Percentiles rank a stretch among this genome's conserved stretches.
These are phyloP conservation scores for Fragum whitleyi DNA, from an alignment of 2,888 invertebrate species.

Conservation along the genomic window DNA sequence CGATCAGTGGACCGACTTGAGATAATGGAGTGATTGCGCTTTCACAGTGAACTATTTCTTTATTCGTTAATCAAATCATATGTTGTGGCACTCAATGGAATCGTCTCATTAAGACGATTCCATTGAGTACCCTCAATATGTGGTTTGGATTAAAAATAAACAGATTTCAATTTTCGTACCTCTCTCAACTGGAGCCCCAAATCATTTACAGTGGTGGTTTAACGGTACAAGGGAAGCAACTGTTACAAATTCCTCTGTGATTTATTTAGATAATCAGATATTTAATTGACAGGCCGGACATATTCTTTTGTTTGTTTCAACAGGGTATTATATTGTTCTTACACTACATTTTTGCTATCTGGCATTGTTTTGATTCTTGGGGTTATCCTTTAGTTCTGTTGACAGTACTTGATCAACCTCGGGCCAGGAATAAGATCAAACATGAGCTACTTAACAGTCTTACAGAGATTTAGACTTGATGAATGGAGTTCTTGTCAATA, in stretches of 20 bases:
- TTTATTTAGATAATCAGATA: conserved; percentile 25
- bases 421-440: too few relatives aligned
- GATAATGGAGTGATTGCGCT: background rate
- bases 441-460: too few relatives aligned
- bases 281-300: conserved; percentile 22
- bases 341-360: conserved; percentile 5
- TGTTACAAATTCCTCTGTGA: conserved; percentile 34
- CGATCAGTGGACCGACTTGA: conserved; percentile 1
- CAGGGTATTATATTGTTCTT: conserved; percentile 26
- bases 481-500: too few relatives aligned
- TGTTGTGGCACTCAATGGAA: too few relatives aligned
- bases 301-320: conserved; percentile 29
- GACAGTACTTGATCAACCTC: too few relatives aligned
- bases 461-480: too few relatives aligned
- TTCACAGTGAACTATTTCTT: conserved; percentile 22
- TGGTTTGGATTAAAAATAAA: too few relatives aligned
- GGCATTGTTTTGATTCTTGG: background rate
- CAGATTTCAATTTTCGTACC: too few relatives aligned
- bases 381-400: background rate
- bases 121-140: too few relatives aligned
- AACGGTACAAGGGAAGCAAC: conserved; percentile 58
- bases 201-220: conserved; percentile 25
- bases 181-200: too few relatives aligned
- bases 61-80: too few relatives aligned
- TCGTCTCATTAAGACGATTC: too few relatives aligned